Base-by-base conservation (phyloP, 2,797 vertebrate species). In the Phataginus tetradactyla region DNA sequence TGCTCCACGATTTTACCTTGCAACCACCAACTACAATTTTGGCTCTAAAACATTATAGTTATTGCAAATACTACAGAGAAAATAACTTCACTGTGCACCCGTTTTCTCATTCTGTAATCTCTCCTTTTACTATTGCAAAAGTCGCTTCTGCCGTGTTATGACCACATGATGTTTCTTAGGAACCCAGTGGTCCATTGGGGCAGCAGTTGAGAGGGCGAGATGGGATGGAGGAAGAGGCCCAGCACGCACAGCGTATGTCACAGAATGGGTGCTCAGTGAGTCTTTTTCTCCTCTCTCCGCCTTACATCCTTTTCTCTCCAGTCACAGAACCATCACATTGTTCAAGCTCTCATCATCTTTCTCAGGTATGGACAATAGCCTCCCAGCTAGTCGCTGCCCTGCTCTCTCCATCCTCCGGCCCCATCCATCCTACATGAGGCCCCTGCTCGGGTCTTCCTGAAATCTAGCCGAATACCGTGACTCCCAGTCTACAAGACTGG, bases 41-140 rank as follows among this genome's bases (percentile, higher is more conserved):
- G 86, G 57, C 34, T 85, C 12, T 51, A 75, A 92, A 86, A 79
- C 74, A 18, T 77, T 18, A 71, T 64, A 59, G 71, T 92, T 72
- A 86, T 55, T 86, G 91, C 74, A 88, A 83, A 81, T 57, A 64
- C 61, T 63, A 12, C 25, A 74, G 81, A 89, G 74, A 85, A 84
- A 68, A 59, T 23, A 64, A 55, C n/a, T 93, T 89, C 42, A 29
- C 10, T 15, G 53, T 8, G 53, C 87, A 42, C 37, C 53, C n/a
- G 7, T 79, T 61, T 80, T 66, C 55, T n/a, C 61, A 39, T 64
- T 75, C 59, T 71, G 15, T 25, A 77, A 29, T 63, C 49, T 83
- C 37, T 80, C 32, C 42, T 68, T 77, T 74, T 37, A 29, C 42
- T 83, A 1, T 32, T 49, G 80, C 18, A 34, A 2, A 88, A 61